These are phyloP conservation scores for Papilio demoleus DNA, from an alignment of 2,888 invertebrate species.

Conservation along the genomic window DNA sequence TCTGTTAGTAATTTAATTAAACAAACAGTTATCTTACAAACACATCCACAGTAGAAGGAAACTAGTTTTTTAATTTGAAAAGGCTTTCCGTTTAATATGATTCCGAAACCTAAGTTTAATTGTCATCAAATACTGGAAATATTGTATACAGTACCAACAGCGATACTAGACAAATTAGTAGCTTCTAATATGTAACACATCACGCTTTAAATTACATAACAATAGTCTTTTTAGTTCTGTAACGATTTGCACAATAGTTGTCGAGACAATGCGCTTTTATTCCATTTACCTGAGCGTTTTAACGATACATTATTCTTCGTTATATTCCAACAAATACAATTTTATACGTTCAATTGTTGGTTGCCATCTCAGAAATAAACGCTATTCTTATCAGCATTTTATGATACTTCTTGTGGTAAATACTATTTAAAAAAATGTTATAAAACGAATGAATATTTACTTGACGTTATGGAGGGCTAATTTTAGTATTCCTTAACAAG, in stretches of 20 bases:
- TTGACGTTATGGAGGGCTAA: too few species aligned
- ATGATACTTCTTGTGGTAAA: neutral
- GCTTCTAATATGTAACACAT: neutral
- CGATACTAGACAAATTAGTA: too few species aligned
- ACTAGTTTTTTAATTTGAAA: neutral
- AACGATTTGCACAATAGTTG: slow-evolving; percentile 12
- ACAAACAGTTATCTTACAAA: neutral
- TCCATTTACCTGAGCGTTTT: neutral
- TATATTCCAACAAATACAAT: neutral
- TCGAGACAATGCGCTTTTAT: slow-evolving; percentile 13
- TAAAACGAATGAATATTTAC: too few species aligned
- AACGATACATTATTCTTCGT: neutral
- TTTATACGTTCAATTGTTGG: neutral
- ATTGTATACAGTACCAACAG: too few species aligned
- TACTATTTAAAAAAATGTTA: neutral
- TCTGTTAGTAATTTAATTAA: neutral
- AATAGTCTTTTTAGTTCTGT: slow-evolving; percentile 1
- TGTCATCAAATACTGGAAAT: neutral
- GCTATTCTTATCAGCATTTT: neutral
- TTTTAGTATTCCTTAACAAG: too few species aligned
- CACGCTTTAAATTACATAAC: slow-evolving; percentile 14
- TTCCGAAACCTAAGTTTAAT: neutral
- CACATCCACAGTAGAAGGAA: neutral
- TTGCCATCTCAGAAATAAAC: neutral
- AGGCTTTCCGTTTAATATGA: neutral